Conservation (phyloP, 2,888 invertebrate species). For the Frankliniella fusca region DNA sequence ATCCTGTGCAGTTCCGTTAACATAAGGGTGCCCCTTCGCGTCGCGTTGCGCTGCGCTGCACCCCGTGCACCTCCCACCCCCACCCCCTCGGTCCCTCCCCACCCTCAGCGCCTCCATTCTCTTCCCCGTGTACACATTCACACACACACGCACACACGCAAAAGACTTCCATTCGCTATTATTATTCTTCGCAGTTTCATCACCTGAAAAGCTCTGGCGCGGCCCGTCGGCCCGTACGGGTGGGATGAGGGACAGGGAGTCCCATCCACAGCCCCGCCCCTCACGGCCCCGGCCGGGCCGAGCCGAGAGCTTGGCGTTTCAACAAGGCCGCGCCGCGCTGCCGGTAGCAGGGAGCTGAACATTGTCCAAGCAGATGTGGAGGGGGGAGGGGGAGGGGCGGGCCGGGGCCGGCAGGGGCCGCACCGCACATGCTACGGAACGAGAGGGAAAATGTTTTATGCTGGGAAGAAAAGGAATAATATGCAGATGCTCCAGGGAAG, state of each 20-base stretch:
- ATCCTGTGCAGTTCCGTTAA: no score
- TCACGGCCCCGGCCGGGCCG: not conserved
- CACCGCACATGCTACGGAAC: not conserved
- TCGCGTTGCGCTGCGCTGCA: no score
- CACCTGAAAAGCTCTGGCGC: conserved; percentile 3
- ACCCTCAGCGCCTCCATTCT: not conserved
- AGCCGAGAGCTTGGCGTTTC: not conserved
- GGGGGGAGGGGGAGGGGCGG: not conserved
- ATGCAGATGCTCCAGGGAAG: conserved; percentile 6
- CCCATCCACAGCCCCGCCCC: no score
- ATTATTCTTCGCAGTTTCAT: not conserved
- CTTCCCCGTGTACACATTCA: not conserved
- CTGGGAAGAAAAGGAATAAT: conserved; percentile 11
- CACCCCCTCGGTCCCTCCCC: not conserved
- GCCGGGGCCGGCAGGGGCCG: no score
- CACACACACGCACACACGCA: not conserved
- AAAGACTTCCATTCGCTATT: conserved; percentile 2
- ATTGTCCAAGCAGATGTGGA: not conserved
- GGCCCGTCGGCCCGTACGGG: not conserved
- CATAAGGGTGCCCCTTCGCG: no score
- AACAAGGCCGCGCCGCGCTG: not conserved
- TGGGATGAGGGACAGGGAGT: no score
- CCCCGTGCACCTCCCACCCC: not conserved
- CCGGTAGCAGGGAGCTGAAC: not conserved
- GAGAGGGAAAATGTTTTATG: conserved; percentile 21